Evolutionary conservation across 2,888 invertebrate species (phyloP), one percentile per base, ranked within the genome.

Genomic region (Polydesmus complanatus): DNA sequence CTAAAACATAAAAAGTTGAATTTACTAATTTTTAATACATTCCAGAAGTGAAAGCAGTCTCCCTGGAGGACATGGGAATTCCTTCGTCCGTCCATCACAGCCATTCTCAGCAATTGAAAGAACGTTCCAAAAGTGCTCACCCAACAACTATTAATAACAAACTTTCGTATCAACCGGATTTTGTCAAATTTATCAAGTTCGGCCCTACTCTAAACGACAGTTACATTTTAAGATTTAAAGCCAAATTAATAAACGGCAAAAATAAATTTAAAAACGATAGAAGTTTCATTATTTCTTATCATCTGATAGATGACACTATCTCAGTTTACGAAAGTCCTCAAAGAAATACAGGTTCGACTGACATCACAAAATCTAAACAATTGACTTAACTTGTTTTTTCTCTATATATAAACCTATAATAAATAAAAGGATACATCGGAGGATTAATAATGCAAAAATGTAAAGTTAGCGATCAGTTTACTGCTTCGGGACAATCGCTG

Each of bases 271-370:
- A 76, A 68, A 69, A 70, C 60, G 70, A 69, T 23, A 79, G 93
- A 58, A 79, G 81, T 58, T 94, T 94, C 70, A 82, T 93, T 63
- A 80, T 94, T 25, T 84, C 83, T 67, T 88, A 88, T 70, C 86
- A 80, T 69, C 77, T 94, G 37, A 80, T 83, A 58, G 90, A 94
- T 70, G 90, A 93, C 68, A 87, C 89, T 1, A 80, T 93, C 61
- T 83, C 84, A 19, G 83, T 95, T 47, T 86, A 81, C 70, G 94
- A 94, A 75, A 78, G 85, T 26, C 81, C 82, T 1, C 79, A 79
- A 66, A 77, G 82, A n/a, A 86, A 87, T 71, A 82, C 85, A 26
- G 88, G 89, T 74, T 67, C 55, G 55, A 56, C n/a, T 18, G 23
- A 47, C 2, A 48, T 47, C 61, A n/a, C 49, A 27, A 27, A 55